These are phyloP conservation scores for Phaonia tiefii DNA, from an alignment of 2,888 invertebrate species.

Conservation along the genomic window DNA sequence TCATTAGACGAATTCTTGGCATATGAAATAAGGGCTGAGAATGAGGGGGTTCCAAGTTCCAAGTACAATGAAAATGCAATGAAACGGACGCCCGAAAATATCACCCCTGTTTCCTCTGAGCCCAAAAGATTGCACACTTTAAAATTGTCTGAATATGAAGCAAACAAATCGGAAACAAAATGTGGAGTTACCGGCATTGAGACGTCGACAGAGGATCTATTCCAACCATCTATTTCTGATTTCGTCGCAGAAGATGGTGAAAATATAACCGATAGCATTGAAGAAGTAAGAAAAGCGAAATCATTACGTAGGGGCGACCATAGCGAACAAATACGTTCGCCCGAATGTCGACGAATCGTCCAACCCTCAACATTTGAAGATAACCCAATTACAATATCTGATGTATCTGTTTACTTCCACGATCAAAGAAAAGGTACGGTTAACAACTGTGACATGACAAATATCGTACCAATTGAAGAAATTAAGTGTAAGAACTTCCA, in stretches of 20 bases:
- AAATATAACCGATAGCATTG: slow-evolving; percentile 39
- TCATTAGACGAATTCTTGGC: slow-evolving; percentile 53
- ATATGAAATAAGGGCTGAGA: slow-evolving; percentile 16
- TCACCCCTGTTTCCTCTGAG: slow-evolving; percentile 72
- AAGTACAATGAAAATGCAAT: slow-evolving; percentile 14
- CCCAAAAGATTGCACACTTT: slow-evolving; percentile 72
- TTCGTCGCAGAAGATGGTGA: slow-evolving; percentile 27
- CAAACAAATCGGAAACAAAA: slow-evolving; percentile 53
- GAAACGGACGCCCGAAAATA: slow-evolving; percentile 64
- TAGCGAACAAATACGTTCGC: neutral
- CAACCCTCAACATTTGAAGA: slow-evolving; percentile 62
- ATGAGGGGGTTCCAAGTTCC: neutral
- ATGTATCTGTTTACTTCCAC: slow-evolving; percentile 70
- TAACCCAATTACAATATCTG: slow-evolving; percentile 73
- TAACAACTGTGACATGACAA: neutral
- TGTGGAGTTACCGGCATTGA: too few relatives aligned
- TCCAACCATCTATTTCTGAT: slow-evolving; percentile 37
- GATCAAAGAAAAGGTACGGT: slow-evolving; percentile 40
- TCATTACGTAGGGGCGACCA: slow-evolving; percentile 13
- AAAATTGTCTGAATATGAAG: slow-evolving; percentile 46
- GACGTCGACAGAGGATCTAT: neutral
- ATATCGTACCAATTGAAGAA: neutral
- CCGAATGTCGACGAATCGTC: neutral
- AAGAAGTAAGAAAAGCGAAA: slow-evolving; percentile 39
- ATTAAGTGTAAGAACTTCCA: slow-evolving; percentile 9